Conservation (phyloP, 2,888 invertebrate genomes). For the Horisme vitalbata region DNA sequence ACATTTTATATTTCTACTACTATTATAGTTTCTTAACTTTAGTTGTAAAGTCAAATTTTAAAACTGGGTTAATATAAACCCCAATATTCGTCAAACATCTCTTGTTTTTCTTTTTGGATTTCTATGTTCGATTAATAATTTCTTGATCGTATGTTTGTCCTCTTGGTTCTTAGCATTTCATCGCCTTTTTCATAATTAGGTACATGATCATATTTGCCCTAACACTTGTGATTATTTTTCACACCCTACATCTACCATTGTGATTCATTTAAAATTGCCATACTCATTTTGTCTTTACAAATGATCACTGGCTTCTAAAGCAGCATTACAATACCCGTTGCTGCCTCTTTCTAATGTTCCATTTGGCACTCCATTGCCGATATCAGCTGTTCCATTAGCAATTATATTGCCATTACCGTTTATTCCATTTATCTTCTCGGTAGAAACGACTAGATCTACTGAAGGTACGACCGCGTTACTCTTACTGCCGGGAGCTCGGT, state of each 20-base stretch:
- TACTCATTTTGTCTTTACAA: slow-evolving; percentile 46
- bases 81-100: too few relatives aligned
- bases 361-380: slow-evolving; percentile 35
- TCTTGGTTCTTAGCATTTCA: too few relatives aligned
- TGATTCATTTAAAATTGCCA: neutral
- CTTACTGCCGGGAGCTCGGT: slow-evolving; percentile 84
- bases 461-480: slow-evolving; percentile 65
- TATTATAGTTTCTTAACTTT: neutral
- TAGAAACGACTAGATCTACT: slow-evolving; percentile 58
- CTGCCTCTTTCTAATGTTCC: slow-evolving; percentile 41
- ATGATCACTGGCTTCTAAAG: slow-evolving; percentile 72
- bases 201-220: too few relatives aligned
- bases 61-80: too few relatives aligned
- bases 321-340: slow-evolving; percentile 74
- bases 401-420: slow-evolving; percentile 31
- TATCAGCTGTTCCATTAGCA: slow-evolving; percentile 18
- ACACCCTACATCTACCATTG: slow-evolving; percentile 2
- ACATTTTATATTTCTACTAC: slow-evolving; percentile 2
- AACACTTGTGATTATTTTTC: slow-evolving; percentile 1
- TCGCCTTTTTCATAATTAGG: too few relatives aligned
- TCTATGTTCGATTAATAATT: too few relatives aligned
- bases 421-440: slow-evolving; percentile 58
- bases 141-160: too few relatives aligned
- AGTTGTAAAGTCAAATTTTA: slow-evolving; percentile 8
- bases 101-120: neutral